These are phyloP conservation scores for Ophion ventricosus DNA, from an alignment of 2,888 invertebrate species.

Conservation along the genomic window DNA sequence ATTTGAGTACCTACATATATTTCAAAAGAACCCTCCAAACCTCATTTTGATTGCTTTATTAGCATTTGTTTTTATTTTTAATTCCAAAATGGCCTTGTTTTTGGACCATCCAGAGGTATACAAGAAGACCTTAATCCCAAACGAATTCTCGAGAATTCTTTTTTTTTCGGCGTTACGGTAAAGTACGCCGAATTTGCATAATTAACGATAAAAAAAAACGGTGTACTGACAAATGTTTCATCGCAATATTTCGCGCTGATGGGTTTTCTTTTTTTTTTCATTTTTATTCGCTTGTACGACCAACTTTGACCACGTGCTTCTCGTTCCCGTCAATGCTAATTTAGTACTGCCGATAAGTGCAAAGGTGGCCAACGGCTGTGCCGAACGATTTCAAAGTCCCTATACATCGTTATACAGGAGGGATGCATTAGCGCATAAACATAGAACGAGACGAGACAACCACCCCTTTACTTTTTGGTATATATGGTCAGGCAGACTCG, in stretches of 20 bases:
- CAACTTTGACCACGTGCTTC: neutral
- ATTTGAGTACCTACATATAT: neutral
- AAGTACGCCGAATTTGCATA: neutral
- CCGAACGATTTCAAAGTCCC: neutral
- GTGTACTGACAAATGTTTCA: neutral
- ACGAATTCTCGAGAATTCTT: no score
- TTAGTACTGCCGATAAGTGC: neutral
- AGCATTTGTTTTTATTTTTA: no score
- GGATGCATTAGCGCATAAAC: conserved; percentile 57
- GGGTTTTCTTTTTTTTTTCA: neutral
- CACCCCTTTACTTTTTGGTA: conserved; percentile 29
- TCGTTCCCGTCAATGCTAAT: neutral
- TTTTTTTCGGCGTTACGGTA: neutral
- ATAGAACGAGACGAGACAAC: conserved; percentile 58
- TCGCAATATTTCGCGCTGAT: neutral
- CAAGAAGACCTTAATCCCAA: no score
- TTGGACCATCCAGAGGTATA: no score
- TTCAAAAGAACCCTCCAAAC: no score
- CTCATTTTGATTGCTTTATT: no score
- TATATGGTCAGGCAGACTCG: conserved; percentile 17
- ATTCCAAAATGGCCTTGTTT: no score
- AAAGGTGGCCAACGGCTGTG: conserved; percentile 7
- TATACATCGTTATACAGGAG: conserved; percentile 13
- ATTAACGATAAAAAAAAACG: neutral
- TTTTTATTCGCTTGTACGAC: neutral